These are phyloP conservation scores for Lysandra bellargus DNA, from an alignment of 2,888 invertebrate species.

Conservation along the genomic window DNA sequence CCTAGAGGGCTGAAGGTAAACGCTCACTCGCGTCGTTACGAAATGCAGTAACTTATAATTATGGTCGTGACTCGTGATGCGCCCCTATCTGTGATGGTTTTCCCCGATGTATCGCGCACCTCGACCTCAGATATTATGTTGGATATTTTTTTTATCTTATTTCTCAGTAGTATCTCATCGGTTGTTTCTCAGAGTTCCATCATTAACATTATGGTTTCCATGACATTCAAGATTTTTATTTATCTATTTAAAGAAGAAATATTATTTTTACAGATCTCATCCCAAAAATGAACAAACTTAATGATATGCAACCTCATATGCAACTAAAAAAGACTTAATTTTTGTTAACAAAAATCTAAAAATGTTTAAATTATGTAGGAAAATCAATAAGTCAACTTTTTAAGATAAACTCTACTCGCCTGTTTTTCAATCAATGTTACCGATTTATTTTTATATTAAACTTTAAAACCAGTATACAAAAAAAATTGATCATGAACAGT, in stretches of 20 bases:
- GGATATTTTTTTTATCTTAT: neutral
- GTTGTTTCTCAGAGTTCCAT: neutral
- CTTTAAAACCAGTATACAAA: slow-evolving; percentile 50
- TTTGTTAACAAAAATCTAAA: too few relatives aligned
- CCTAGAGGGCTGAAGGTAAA: too few relatives aligned
- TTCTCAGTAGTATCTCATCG: neutral
- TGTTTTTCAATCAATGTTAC: neutral
- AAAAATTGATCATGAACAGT: slow-evolving; percentile 49
- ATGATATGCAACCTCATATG: too few relatives aligned
- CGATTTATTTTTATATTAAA: neutral
- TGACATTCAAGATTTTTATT: too few relatives aligned
- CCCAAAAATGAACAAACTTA: too few relatives aligned
- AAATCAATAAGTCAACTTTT: neutral
- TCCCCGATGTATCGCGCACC: neutral
- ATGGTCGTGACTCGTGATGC: neutral
- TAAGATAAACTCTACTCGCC: neutral
- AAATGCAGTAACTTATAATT: neutral
- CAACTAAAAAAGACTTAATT: too few relatives aligned
- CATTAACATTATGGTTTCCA: too few relatives aligned
- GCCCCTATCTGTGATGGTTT: neutral
- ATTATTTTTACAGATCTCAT: too few relatives aligned
- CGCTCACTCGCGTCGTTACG: too few relatives aligned
- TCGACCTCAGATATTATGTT: neutral
- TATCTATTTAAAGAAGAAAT: too few relatives aligned
- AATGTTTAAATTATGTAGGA: too few relatives aligned